Evolutionary conservation across 2,797 vertebrate species (phyloP), one percentile per base, ranked within the genome.

Genomic region (Lagocephalus sceleratus): DNA sequence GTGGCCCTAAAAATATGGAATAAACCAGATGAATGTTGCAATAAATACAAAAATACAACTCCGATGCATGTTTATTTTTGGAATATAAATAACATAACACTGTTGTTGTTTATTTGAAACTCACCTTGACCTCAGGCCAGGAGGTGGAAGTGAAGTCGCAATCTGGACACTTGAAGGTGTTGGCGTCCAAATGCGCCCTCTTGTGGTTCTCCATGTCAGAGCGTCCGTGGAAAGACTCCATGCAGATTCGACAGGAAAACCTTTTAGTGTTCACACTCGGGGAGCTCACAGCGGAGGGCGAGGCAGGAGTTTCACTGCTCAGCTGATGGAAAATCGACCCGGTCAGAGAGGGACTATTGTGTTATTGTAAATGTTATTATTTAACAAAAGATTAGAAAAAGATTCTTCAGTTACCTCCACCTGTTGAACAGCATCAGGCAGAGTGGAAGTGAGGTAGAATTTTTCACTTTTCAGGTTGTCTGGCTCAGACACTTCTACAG

Each of bases 181-280:
- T 91, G 22, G 93, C 87, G 81, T 95, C 94, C 3, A 94, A 52
- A 35, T 99, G 97, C 55, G 97, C 95, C 90, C 94, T 93, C 87
- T 98, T 99, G 92, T 99, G 97, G 87, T 94, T 98, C 79, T 99
- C 97, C 97, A 99, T 98, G 78, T 99, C 96, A 0, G 97, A 96
- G 57, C 97, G 93, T 44, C 95, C 94, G 0, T 92, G 90, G 66
- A 99, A 99, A 60, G 94, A 90, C 71, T 94, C 94, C 43, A 93
- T 92, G 84, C 97, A 99, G 84, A 99, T 93, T 71, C 94, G 92
- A 68, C 97, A 99, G 75, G 94, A 99, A 87, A 98, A 99, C 78
- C 92, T 94, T 85, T 98, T 98, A 45, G 91, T 81, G 62, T 82
- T 78, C 40, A 89, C 26, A 58, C 81, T 46, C 38, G 84, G 67